Evolutionary conservation across 1,140 invertebrate genomes (phyloP), one percentile per base, ranked within the genome.

Genomic region (Xylocopa sonorina): DNA sequence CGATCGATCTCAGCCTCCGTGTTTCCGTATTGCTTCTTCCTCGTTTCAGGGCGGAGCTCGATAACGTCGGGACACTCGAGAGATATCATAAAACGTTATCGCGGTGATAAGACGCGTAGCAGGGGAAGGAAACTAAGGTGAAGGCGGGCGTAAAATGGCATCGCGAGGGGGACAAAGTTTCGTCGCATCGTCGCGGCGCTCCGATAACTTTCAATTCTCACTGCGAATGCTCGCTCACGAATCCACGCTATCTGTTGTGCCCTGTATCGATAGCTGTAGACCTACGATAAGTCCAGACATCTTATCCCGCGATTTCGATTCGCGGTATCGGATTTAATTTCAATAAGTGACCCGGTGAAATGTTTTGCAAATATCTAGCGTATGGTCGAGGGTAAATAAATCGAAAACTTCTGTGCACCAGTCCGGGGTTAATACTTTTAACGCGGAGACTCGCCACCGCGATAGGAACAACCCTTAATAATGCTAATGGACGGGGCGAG

Each of bases 51-150:
- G 53, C 7, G 5, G 2, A 7, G 32, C 10, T 34, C 64, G 46
- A 51, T 68, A 68, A 51, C 18, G 64, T 1, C 48, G 16, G 48
- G n/a, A 5, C 12, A 18, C 46, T 53, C 46, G 64, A 68, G 64
- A 68, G 51, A 68, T 68, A 68, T 68, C 64, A 51, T 34, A n/a
- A 51, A 51, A 68, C 48, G 46, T 46, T 68, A 68, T 51, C 48
- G 32, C 29, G 12, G 2, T 16, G 64, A 68, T 68, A 68, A 68
- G 64, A 67, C 29, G 46, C 27, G 43, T 7, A n/a, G 21, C 21
- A 34, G 21, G 38, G 16, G 48, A 51, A n/a, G 46, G 48, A 41
- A 18, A 41, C 34, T 5, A 16, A 24, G 6, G 7, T n/a, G 7
- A 2, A 16, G 58, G 34, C 34, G 14, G 3, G 62, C 3, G 24